These are phyloP conservation scores for Parnassius glacialis DNA, from an alignment of 2,888 invertebrate genomes.

Conservation along the genomic window DNA sequence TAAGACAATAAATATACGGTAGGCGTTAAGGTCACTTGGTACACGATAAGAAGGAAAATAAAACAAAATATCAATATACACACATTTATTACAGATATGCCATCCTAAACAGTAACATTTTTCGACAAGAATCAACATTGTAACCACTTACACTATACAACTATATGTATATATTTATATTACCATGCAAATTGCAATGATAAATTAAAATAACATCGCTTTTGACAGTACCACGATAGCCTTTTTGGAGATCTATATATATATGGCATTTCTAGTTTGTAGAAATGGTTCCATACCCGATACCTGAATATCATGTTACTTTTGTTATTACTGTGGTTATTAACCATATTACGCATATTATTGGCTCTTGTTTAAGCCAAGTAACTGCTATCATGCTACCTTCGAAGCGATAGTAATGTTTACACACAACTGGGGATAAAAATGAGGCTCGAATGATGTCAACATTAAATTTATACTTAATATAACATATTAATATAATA, in stretches of 20 bases:
- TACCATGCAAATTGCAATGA: slow-evolving; percentile 31
- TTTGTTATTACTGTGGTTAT: no score
- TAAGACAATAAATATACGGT: no score
- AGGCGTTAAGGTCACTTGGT: no score
- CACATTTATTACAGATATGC: slow-evolving; percentile 80
- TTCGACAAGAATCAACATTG: slow-evolving; percentile 64
- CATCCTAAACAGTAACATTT: slow-evolving; percentile 72
- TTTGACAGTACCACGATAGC: no score
- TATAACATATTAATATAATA: no score
- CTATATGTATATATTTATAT: slow-evolving; percentile 43
- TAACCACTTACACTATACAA: slow-evolving; percentile 62
- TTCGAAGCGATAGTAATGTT: slow-evolving; percentile 2
- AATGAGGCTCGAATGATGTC: no score
- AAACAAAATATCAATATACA: slow-evolving; percentile 63
- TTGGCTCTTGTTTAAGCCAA: no score
- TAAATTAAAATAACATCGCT: not conserved
- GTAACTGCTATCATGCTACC: not conserved
- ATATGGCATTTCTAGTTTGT: not conserved
- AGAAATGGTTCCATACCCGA: not conserved
- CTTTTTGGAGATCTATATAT: no score
- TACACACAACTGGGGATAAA: no score
- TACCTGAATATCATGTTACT: not conserved
- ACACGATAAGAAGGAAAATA: slow-evolving; percentile 28
- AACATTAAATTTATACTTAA: no score
- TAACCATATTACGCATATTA: no score